These are phyloP conservation scores for Eidolon dupreanum DNA, from an alignment of 2,797 vertebrate species.

Conservation along the genomic window DNA sequence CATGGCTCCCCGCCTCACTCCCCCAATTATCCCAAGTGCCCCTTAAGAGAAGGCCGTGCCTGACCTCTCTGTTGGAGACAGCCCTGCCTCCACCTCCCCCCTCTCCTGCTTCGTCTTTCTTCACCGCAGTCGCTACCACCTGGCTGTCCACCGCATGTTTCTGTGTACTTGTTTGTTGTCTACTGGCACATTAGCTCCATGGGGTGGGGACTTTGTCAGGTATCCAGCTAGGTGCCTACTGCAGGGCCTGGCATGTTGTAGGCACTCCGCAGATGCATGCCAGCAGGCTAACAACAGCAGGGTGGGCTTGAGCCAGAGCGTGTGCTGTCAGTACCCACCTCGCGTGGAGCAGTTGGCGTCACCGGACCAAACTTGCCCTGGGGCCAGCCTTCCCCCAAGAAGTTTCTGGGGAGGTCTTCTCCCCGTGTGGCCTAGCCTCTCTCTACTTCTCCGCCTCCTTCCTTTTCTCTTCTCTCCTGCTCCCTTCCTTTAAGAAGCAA, in stretches of 20 bases:
- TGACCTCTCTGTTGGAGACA: not conserved
- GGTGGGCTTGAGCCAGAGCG: fast-evolving
- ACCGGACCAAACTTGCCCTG: not conserved
- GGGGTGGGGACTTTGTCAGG: not conserved
- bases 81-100: fast-evolving
- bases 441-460: not conserved
- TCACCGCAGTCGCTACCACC: not conserved
- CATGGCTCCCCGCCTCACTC: not conserved
- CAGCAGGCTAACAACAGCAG: fast-evolving
- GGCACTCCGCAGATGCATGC: not conserved
- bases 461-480: not conserved
- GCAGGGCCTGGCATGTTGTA: too few species aligned
- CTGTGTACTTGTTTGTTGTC: not conserved
- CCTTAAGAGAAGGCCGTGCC: not conserved
- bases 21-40: not conserved
- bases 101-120: not conserved
- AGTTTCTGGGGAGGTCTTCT: not conserved
- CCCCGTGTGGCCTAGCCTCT: not conserved
- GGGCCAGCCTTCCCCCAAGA: not conserved
- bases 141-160: fast-evolving
- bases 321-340: not conserved
- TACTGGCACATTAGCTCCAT: too few species aligned
- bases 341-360: not conserved
- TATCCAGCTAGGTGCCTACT: not conserved
- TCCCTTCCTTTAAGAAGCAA: not conserved